Evolutionary conservation across 2,888 invertebrate species (phyloP).

Genomic region (Trissoscelio sp.): DNA sequence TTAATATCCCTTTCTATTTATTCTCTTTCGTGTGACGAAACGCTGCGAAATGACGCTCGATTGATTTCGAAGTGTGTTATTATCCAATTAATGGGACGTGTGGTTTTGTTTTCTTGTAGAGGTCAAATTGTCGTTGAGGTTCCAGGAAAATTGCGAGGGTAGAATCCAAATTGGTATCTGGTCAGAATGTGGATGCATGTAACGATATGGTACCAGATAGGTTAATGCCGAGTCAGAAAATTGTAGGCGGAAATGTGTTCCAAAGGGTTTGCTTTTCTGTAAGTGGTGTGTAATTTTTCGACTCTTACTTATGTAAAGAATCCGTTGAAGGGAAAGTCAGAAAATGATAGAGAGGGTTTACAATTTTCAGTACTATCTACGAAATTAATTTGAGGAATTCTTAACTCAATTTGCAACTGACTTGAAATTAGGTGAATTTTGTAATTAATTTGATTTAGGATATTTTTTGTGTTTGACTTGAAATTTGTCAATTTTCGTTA

Average conservation of each 20-base stretch:
- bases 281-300: constrained; percentile 4
- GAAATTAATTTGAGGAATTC: too few relatives aligned
- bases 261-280: background rate
- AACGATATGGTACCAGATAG: constrained; percentile 8
- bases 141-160: constrained; percentile 15
- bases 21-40: constrained; percentile 33
- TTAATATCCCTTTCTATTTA: too few relatives aligned
- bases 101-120: background rate
- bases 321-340: too few relatives aligned
- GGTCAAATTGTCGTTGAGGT: constrained; percentile 10
- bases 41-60: constrained; percentile 16
- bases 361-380: too few relatives aligned
- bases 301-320: background rate
- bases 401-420: too few relatives aligned
- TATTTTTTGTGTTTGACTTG: too few relatives aligned
- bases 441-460: too few relatives aligned
- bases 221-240: constrained; percentile 3
- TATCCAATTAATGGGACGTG: constrained; percentile 39
- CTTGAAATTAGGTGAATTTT: too few relatives aligned
- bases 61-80: constrained; percentile 39
- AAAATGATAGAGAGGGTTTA: too few relatives aligned
- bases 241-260: constrained; percentile 12
- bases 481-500: too few relatives aligned
- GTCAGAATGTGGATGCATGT: background rate
- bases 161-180: constrained; percentile 4